phyloP scores from a whole-genome alignment of 2,888 invertebrate species.

The Leuctra nigra region DNA sequence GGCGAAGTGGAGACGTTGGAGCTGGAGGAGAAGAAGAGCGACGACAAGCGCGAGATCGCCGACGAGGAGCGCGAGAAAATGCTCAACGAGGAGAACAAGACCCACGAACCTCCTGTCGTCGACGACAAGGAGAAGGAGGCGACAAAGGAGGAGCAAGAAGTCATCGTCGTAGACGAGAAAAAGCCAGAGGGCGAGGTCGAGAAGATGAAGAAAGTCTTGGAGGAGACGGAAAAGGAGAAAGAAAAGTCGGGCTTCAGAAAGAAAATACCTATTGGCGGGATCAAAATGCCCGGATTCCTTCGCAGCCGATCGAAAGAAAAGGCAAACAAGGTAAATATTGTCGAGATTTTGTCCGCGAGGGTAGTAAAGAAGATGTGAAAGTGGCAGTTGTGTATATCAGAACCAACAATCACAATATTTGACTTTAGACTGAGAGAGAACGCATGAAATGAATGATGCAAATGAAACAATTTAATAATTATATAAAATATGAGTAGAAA shows the following conservation, averaged over 20 bases:
- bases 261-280: conserved; percentile 73
- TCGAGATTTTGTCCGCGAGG: too few relatives aligned
- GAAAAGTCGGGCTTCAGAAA: conserved; percentile 27
- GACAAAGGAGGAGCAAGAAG: conserved; percentile 36
- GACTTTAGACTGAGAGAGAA: too few relatives aligned
- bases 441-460: too few relatives aligned
- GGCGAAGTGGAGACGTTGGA: too few relatives aligned
- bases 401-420: too few relatives aligned
- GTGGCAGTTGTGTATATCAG: too few relatives aligned
- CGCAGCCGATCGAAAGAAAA: conserved; percentile 69
- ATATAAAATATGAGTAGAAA: too few relatives aligned
- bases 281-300: conserved; percentile 82
- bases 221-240: conserved; percentile 35
- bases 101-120: too few relatives aligned
- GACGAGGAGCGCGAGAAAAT: conserved; percentile 56
- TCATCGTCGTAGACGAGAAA: conserved; percentile 38
- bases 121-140: conserved; percentile 40
- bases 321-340: conserved; percentile 54
- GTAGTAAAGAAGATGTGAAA: too few relatives aligned
- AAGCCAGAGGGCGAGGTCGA: conserved; percentile 54
- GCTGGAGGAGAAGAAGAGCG: conserved; percentile 40
- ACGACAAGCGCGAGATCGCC: conserved; percentile 61
- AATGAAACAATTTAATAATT: too few relatives aligned
- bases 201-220: conserved; percentile 63
- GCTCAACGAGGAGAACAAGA: conserved; percentile 55